Evolutionary conservation across 1,140 invertebrate species (phyloP).

Genomic region (Microvelia longipes): DNA sequence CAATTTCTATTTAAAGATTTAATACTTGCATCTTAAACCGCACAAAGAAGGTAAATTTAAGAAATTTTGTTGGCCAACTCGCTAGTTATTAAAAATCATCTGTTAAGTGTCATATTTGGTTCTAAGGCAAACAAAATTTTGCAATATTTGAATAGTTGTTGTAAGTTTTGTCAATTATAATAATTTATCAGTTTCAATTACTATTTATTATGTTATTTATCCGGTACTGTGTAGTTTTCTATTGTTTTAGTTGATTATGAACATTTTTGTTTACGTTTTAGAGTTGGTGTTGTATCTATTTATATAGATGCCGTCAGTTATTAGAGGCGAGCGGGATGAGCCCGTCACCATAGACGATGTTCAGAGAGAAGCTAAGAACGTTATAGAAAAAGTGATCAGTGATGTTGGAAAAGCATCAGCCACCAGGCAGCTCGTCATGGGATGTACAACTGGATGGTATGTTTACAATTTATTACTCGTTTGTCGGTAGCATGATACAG

Average conservation of each 20-base stretch:
- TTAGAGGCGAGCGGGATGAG: constrained; percentile 18
- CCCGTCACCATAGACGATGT: constrained; percentile 36
- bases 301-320: neutral
- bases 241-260: neutral
- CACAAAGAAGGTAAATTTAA: no score
- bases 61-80: no score
- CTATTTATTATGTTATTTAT: no score
- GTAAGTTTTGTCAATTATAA: no score
- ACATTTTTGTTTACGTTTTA: neutral
- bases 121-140: no score
- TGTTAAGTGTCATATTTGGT: no score
- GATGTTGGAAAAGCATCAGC: constrained; percentile 69
- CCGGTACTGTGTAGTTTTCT: no score
- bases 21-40: no score
- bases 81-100: no score
- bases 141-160: no score
- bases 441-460: constrained; percentile 76
- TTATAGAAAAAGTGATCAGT: constrained; percentile 52
- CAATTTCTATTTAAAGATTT: no score
- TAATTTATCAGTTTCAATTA: no score
- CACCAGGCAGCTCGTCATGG: constrained; percentile 72
- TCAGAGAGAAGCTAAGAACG: constrained; percentile 45
- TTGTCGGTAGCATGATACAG: neutral
- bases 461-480: constrained; percentile 12
- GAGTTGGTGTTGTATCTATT: neutral